A percentile compares a stretch with the other conserved stretches of the same genome.
Conservation (phyloP, 2,113 vertebrate genomes). For the Ctenomys sociabilis region DNA sequence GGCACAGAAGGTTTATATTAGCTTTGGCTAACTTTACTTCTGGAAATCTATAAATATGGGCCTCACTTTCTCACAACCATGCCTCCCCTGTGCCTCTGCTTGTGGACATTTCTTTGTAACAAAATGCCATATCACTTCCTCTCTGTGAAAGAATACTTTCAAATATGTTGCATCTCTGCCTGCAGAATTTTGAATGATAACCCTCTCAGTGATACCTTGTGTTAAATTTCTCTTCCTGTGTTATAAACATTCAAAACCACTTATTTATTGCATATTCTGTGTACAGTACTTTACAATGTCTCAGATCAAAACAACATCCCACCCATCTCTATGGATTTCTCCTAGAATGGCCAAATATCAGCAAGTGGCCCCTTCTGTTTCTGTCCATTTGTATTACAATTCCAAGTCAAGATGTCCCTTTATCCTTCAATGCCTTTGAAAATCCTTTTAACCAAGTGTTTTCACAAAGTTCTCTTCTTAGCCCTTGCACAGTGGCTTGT, state of each 20-base stretch:
- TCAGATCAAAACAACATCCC: neutral
- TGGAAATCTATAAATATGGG: neutral
- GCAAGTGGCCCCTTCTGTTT: slow-evolving; percentile 13
- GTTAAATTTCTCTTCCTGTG: neutral
- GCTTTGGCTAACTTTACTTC: neutral
- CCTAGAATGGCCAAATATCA: slow-evolving; percentile 14
- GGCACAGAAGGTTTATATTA: neutral
- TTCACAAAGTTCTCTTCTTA: slow-evolving; percentile 7
- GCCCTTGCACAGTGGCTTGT: neutral
- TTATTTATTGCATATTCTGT: slow-evolving; percentile 5
- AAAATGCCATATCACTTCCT: neutral
- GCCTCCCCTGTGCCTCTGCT: neutral
- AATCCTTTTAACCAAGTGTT: neutral
- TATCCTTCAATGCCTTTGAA: neutral
- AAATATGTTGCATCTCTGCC: neutral
- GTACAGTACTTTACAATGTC: slow-evolving; percentile 19
- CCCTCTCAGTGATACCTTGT: neutral
- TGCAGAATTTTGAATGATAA: neutral
- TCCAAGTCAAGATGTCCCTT: neutral
- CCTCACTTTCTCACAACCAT: neutral
- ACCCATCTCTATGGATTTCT: neutral
- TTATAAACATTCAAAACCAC: neutral
- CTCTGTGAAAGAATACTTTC: neutral
- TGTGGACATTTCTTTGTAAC: neutral
- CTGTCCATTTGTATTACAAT: neutral